Percentiles rank a stretch among this genome's conserved stretches.
Evolutionary conservation across 2,113 vertebrate species (phyloP).

Genomic region (Pterocles burchelli): DNA sequence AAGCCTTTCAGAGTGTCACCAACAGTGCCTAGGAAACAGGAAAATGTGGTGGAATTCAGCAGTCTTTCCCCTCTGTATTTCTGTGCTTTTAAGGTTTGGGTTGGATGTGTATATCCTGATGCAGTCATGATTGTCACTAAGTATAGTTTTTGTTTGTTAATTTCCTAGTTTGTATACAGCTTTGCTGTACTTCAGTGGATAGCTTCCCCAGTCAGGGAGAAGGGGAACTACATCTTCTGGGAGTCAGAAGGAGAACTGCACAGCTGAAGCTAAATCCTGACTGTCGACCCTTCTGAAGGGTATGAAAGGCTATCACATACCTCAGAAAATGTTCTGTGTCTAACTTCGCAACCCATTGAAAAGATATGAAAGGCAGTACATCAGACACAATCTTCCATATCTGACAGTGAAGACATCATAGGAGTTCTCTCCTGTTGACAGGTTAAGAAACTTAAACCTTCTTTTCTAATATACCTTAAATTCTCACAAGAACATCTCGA

Average conservation of each 20-base stretch:
- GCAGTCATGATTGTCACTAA: conserved; percentile 66
- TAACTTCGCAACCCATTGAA: conserved; percentile 21
- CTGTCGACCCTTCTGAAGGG: conserved; percentile 69
- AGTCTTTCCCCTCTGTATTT: conserved; percentile 55
- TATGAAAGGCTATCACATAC: conserved; percentile 59
- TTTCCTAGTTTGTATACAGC: conserved; percentile 73
- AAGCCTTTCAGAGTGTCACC: conserved; percentile 59
- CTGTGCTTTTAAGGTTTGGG: conserved; percentile 55
- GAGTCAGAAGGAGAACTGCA: conserved; percentile 69
- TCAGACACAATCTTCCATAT: conserved; percentile 33
- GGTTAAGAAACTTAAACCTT: conserved; percentile 55
- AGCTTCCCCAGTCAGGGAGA: conserved; percentile 73
- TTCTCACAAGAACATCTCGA: not conserved
- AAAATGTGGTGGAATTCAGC: conserved; percentile 14
- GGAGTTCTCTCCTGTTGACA: conserved; percentile 53
- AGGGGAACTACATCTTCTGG: conserved; percentile 67
- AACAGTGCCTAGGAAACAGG: not conserved
- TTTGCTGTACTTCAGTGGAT: conserved; percentile 72
- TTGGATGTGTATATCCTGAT: conserved; percentile 66
- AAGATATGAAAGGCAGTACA: conserved; percentile 47
- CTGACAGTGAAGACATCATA: conserved; percentile 58
- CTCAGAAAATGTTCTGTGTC: conserved; percentile 44
- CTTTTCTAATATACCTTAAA: conserved; percentile 5
- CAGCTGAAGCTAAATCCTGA: conserved; percentile 67
- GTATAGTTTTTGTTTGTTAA: conserved; percentile 73